Base-by-base conservation (phyloP, 2,797 vertebrate genomes). In the Rhodeus uyekii region DNA sequence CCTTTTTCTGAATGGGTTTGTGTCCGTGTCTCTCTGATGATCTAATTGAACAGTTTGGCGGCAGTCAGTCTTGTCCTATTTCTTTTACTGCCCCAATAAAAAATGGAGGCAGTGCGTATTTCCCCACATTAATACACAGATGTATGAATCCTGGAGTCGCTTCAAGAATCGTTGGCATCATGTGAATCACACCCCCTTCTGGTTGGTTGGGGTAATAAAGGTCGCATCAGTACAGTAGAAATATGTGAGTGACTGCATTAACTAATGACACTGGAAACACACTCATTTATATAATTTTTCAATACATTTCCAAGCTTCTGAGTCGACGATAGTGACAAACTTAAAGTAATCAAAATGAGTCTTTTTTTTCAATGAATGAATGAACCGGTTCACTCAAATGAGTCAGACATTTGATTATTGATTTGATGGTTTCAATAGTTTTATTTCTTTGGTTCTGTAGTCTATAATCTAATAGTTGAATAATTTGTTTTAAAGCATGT, bases 21-120 rank as follows among this genome's bases (percentile, higher is more conserved):
- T 61, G 39, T 48, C 67, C 67, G 18, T 19, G 55, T 38, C 2
- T 64, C 32, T 81, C 69, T 53, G 42, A 64, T 73, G 68, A 27
- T 64, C 69, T 53, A 65, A 64, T 50, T 64, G 34, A 81, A 74
- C 8, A 48, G 29, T 64, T 61, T 36, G 78, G 78, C 39, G 38
- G 67, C 78, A 69, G 36, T 32, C 50, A 34, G 78, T 80, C 67
- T 72, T 34, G 68, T 73, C 78, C 78, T 73, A 39, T 67, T 81
- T 67, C 32, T 74, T 65, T 53, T 39, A 48, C 58, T 65, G 58
- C 44, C 79, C 58, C 42, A 64, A 74, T 73, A 81, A 64, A 81
- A 81, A 39, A 63, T 32, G 34, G 34, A 73, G 53, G 53, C 68
- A 19, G 60, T 67, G 60, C 5, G 46, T 53, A 38, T 50, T 80